Evolutionary conservation across 2,888 invertebrate species (phyloP).

Genomic region (Hirtodrosophila confusa): DNA sequence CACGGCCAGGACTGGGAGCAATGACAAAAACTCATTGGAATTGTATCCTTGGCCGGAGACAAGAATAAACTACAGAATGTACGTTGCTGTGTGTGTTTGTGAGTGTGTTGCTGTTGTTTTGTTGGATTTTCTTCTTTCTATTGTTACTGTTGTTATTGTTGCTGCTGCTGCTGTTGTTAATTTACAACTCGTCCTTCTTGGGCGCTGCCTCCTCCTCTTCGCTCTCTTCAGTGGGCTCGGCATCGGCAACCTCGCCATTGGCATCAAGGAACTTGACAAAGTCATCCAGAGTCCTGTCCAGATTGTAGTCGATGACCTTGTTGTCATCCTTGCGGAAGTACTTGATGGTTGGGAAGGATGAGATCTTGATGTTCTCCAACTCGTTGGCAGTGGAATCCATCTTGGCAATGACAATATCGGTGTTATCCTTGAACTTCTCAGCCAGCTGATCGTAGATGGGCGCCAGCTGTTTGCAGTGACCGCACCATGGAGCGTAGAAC

Average conservation of each 20-base stretch:
- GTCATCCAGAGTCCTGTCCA: conserved; percentile 97
- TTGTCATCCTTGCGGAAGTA: conserved; percentile 97
- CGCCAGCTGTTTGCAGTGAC: conserved; percentile 98
- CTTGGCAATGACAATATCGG: conserved; percentile 96
- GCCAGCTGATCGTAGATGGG: conserved; percentile 98
- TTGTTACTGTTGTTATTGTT: conserved; percentile 47
- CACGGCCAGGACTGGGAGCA: conserved; percentile 45
- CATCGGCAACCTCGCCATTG: conserved; percentile 91
- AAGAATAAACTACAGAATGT: conserved; percentile 77
- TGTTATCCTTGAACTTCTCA: conserved; percentile 94
- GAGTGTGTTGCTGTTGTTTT: conserved; percentile 54
- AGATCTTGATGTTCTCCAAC: conserved; percentile 96
- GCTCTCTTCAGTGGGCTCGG: conserved; percentile 81
- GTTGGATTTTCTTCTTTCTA: conserved; percentile 45
- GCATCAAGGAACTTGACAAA: conserved; percentile 97
- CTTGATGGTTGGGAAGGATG: conserved; percentile 97
- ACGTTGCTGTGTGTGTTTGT: conserved; percentile 62
- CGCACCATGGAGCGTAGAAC: conserved; percentile 99
- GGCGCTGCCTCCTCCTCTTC: conserved; percentile 81
- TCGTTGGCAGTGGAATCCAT: conserved; percentile 99
- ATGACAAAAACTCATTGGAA: conserved; percentile 69
- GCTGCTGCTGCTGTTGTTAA: conserved; percentile 33
- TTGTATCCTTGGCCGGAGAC: conserved; percentile 44
- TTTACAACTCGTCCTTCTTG: conserved; percentile 85
- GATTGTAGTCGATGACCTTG: conserved; percentile 95